Evolutionary conservation across 2,113 vertebrate genomes (phyloP).

Genomic region (Illadopsis cleaveri): DNA sequence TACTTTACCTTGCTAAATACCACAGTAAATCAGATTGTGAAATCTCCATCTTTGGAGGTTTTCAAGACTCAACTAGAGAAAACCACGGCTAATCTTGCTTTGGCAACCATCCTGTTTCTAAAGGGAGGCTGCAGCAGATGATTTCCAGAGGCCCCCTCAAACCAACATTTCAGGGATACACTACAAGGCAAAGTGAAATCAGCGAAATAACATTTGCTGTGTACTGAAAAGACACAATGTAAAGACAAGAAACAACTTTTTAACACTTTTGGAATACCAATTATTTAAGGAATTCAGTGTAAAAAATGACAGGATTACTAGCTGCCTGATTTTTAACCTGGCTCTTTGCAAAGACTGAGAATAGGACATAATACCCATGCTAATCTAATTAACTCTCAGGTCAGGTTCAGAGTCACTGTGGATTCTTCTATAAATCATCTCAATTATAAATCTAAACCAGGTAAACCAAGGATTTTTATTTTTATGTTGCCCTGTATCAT

Average conservation of each 20-base stretch:
- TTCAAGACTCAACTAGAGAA: background rate
- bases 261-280: background rate
- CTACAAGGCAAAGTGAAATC: background rate
- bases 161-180: background rate
- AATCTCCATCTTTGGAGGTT: background rate
- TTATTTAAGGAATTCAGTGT: background rate
- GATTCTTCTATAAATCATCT: conserved; percentile 42
- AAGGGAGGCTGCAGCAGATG: background rate
- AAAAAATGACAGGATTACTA: background rate
- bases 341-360: background rate
- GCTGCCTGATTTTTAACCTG: background rate
- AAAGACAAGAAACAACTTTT: background rate
- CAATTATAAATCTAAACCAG: conserved; percentile 63
- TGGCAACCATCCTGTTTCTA: conserved; percentile 4
- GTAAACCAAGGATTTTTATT: conserved; percentile 54
- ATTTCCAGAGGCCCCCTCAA: background rate
- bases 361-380: background rate
- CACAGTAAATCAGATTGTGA: background rate
- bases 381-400: conserved; percentile 68
- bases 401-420: conserved; percentile 53
- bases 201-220: background rate
- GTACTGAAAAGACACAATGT: background rate
- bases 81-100: background rate
- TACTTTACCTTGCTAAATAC: background rate
- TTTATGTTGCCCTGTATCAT: conserved; percentile 40